Evolutionary conservation across 2,797 vertebrate genomes (phyloP).

Genomic region (Denticeps clupeoides): DNA sequence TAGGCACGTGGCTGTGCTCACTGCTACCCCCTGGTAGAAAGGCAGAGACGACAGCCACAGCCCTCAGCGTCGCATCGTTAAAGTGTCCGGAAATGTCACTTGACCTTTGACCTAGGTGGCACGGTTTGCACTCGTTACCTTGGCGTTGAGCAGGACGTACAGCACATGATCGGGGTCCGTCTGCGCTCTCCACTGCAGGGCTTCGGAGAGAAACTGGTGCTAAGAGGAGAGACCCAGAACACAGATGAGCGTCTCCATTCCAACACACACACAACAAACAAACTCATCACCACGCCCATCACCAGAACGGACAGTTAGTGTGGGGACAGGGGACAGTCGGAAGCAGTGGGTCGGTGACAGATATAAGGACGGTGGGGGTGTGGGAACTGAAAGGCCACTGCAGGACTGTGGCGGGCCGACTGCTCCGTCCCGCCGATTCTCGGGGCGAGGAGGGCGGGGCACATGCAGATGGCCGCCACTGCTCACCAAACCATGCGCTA

Average conservation of each 20-base stretch:
- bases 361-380: too few species aligned
- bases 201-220: conserved; percentile 93
- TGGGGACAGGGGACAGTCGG: too few species aligned
- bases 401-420: too few species aligned
- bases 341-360: too few species aligned
- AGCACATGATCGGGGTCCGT: conserved; percentile 86
- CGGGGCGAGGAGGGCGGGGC: neutral
- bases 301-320: too few species aligned
- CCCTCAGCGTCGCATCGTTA: too few species aligned
- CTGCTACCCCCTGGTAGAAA: conserved; percentile 70
- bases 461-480: neutral
- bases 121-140: conserved; percentile 64
- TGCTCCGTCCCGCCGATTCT: neutral
- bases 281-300: too few species aligned
- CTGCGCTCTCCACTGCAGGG: conserved; percentile 92
- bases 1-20: conserved; percentile 85
- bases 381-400: too few species aligned
- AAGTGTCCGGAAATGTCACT: too few species aligned
- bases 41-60: conserved; percentile 15
- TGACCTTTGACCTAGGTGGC: too few species aligned
- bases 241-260: too few species aligned
- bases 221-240: conserved; percentile 38
- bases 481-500: conserved; percentile 8
- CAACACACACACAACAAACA: neutral
- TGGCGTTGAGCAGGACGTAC: conserved; percentile 86